phyloP scores from a whole-genome alignment of 2,113 vertebrate species.

The Nannospalax galili region DNA sequence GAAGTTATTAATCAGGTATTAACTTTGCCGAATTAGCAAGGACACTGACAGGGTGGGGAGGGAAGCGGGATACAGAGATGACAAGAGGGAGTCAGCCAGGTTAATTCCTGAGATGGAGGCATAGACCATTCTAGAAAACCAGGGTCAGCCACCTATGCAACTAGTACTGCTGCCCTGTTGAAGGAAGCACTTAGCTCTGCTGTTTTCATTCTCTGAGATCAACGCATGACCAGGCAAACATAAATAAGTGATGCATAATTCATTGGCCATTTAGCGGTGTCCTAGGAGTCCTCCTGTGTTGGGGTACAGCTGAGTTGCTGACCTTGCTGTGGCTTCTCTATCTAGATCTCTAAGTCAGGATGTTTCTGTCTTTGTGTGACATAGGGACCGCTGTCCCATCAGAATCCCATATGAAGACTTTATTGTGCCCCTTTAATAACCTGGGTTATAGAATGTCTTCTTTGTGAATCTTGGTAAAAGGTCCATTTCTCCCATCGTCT shows the following conservation, averaged over 20 bases:
- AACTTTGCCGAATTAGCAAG: conserved; percentile 81
- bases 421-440: not conserved
- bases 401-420: not conserved
- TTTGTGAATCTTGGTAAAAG: not conserved
- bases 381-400: too few species aligned
- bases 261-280: not conserved
- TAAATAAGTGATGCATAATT: not conserved
- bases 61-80: not conserved
- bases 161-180: fast-evolving
- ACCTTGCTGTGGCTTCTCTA: not conserved
- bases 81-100: conserved; percentile 2
- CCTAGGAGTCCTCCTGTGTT: fast-evolving
- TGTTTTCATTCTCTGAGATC: not conserved
- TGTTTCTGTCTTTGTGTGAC: not conserved
- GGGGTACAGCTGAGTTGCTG: fast-evolving
- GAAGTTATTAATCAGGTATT: conserved; percentile 82
- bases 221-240: not conserved
- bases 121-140: not conserved
- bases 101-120: conserved; percentile 45
- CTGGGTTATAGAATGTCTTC: not conserved
- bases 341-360: too few species aligned
- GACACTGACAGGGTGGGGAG: conserved; percentile 28
- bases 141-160: not conserved
- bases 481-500: not conserved
- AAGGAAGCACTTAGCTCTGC: not conserved